These are phyloP conservation scores for Microdon myrmicae DNA, from an alignment of 2,888 invertebrate species.

Conservation along the genomic window DNA sequence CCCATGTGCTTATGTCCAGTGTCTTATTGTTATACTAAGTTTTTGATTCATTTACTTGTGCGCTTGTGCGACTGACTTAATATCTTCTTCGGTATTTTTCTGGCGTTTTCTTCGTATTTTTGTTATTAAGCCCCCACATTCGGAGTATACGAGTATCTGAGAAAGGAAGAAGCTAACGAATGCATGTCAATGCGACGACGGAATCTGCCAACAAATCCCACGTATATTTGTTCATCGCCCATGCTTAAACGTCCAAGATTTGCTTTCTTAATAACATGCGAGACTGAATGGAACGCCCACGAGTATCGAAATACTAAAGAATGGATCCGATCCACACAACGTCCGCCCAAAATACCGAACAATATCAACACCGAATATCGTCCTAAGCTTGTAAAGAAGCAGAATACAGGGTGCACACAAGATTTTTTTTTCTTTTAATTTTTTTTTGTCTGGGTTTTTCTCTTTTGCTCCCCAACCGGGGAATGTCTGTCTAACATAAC, in stretches of 20 bases:
- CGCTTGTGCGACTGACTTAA: too few relatives aligned
- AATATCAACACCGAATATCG: slow-evolving; percentile 10
- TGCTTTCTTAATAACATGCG: slow-evolving; percentile 30
- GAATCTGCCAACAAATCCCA: slow-evolving; percentile 42
- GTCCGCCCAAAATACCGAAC: too few relatives aligned
- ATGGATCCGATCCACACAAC: too few relatives aligned
- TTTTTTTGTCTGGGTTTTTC: too few relatives aligned
- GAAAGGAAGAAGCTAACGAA: slow-evolving; percentile 19
- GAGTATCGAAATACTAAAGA: slow-evolving; percentile 13
- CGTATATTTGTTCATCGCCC: slow-evolving; percentile 45
- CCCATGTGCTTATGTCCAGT: background rate
- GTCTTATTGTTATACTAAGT: background rate
- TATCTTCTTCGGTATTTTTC: too few relatives aligned
- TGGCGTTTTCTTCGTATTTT: too few relatives aligned
- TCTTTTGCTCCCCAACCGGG: too few relatives aligned
- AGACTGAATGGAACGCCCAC: slow-evolving; percentile 38
- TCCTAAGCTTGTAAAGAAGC: slow-evolving; percentile 22
- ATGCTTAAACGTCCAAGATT: slow-evolving; percentile 39
- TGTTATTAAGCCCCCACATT: background rate
- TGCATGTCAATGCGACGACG: slow-evolving; percentile 17
- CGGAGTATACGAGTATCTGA: slow-evolving; percentile 15
- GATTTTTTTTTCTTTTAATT: too few relatives aligned
- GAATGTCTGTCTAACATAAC: slow-evolving; percentile 9
- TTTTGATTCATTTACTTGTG: too few relatives aligned
- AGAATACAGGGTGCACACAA: slow-evolving; percentile 30